Evolutionary conservation across 2,113 vertebrate species (phyloP).

Genomic region (Pseudois nayaur): DNA sequence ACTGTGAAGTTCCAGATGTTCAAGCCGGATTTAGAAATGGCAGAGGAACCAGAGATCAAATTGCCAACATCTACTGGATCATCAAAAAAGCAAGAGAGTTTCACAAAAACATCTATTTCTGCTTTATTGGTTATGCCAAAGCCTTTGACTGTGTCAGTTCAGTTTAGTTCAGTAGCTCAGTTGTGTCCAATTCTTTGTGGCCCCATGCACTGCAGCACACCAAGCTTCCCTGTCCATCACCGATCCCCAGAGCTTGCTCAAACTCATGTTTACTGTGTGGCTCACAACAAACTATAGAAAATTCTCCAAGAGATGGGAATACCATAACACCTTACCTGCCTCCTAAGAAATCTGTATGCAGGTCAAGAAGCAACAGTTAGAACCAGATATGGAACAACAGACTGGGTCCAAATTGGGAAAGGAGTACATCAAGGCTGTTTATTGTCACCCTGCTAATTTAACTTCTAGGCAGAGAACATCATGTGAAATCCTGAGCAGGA

Average conservation of each 20-base stretch:
- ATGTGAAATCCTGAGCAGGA: neutral
- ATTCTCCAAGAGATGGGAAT: neutral
- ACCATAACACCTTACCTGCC: neutral
- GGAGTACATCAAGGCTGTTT: neutral
- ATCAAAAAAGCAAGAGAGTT: neutral
- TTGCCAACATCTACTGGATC: neutral
- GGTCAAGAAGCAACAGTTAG: neutral
- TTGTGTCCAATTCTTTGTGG: neutral
- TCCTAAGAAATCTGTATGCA: neutral
- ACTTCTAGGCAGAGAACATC: neutral
- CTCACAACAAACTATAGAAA: neutral
- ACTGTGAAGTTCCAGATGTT: neutral
- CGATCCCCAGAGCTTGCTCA: neutral
- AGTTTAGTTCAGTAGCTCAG: neutral
- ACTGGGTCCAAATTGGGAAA: neutral
- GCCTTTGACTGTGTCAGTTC: neutral
- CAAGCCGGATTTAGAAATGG: neutral
- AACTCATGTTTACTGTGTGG: neutral
- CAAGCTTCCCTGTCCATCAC: neutral
- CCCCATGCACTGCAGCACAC: neutral
- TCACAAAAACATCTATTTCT: neutral
- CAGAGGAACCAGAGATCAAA: neutral
- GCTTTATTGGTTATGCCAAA: neutral
- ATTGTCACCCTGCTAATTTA: neutral
- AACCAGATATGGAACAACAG: neutral